Conservation (phyloP, 2,797 vertebrate species). For the Fratercula arctica region DNA sequence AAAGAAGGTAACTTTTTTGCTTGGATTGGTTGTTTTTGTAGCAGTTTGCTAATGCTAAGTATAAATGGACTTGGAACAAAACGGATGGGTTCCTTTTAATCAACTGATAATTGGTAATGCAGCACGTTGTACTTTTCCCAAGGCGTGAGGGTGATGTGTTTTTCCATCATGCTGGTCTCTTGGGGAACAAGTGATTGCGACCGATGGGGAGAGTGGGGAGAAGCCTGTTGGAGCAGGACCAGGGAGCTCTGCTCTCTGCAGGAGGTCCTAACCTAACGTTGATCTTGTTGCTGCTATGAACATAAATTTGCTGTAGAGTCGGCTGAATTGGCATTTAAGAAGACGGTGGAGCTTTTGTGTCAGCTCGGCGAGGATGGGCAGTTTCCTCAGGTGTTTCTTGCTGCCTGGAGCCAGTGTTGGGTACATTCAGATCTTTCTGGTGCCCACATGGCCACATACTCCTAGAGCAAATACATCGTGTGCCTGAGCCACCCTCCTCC, state of each 20-base stretch:
- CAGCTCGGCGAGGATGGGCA: rapidly evolving
- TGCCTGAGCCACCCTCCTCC: not conserved
- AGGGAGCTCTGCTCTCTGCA: not conserved
- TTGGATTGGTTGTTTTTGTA: not conserved
- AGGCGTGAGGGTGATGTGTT: not conserved
- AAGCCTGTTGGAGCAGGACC: not conserved
- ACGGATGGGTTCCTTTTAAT: not conserved
- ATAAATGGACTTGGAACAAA: not conserved
- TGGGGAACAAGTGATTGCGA: not conserved
- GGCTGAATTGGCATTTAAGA: not conserved
- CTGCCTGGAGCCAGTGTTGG: not conserved
- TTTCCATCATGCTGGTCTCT: not conserved
- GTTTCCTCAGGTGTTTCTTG: not conserved
- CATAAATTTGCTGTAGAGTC: not conserved
- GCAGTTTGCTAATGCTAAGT: not conserved
- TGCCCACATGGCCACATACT: not conserved
- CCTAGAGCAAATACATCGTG: not conserved
- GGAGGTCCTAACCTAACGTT: not conserved
- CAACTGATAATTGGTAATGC: not conserved
- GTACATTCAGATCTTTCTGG: not conserved
- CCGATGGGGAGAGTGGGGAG: not conserved
- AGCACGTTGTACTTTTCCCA: not conserved
- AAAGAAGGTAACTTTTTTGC: not conserved
- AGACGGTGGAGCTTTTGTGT: not conserved
- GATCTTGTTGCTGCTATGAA: not conserved